Evolutionary conservation across 92 coral and sea anemone species (phyloP).

Genomic region (Bergia sp.): DNA sequence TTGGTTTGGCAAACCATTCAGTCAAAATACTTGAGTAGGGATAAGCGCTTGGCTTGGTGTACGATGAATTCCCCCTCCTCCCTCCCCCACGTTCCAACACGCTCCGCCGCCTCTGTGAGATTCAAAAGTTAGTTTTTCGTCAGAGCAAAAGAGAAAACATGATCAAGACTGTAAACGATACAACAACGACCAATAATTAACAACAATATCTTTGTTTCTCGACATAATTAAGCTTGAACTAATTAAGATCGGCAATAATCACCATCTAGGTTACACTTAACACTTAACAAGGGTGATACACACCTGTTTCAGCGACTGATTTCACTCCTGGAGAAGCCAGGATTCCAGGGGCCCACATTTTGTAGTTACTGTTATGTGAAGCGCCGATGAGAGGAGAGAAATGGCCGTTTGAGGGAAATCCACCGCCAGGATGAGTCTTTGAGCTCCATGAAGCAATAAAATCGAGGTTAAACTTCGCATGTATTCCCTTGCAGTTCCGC

Average conservation of each 20-base stretch:
- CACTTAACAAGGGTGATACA: background rate
- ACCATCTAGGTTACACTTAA: background rate
- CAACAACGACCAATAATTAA: background rate
- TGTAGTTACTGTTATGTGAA: conserved; percentile 55
- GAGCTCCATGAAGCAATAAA: conserved; percentile 54
- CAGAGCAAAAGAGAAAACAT: too few relatives aligned
- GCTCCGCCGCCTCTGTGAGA: too few relatives aligned
- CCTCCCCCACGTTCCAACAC: too few relatives aligned
- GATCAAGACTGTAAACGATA: background rate
- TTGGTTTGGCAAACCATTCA: too few relatives aligned
- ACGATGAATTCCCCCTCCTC: too few relatives aligned
- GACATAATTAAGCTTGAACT: background rate
- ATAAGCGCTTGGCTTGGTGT: too few relatives aligned
- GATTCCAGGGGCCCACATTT: conserved; percentile 53
- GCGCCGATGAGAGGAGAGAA: conserved; percentile 65
- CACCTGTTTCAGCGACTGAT: conserved; percentile 9
- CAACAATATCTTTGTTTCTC: background rate
- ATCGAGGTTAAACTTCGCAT: conserved; percentile 37
- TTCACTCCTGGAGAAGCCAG: conserved; percentile 65
- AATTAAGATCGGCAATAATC: background rate
- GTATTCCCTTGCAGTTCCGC: conserved; percentile 46
- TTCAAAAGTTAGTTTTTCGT: too few relatives aligned
- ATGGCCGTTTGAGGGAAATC: conserved; percentile 35
- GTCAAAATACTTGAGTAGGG: too few relatives aligned
- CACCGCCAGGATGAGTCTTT: conserved; percentile 34